Evolutionary conservation across 37 sponge, comb jelly and placozoan genomes (phyloP), one percentile per base, ranked within the genome.

Genomic region (Ephydatia muelleri): DNA sequence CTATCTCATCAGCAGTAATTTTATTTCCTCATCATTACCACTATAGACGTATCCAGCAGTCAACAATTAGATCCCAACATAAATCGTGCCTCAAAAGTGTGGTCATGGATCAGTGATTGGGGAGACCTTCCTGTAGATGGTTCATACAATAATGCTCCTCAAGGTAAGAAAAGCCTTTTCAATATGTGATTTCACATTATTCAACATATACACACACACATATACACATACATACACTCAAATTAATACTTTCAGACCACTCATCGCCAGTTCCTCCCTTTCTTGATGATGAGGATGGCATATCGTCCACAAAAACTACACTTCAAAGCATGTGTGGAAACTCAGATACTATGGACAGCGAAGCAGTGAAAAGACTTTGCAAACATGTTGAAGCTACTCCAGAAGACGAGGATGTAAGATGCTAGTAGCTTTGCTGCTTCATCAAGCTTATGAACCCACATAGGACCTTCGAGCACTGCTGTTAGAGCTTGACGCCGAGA

Each of bases 381-480:
- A 49, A 34, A 23, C 82, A 82, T 69, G 77, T 73, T 23, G 22
- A 76, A 5, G 70, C 78, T 70, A 33, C 29, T 57, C 28, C 49
- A 25, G 85, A 84, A 33, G 81, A 86, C 30, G 43, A 80, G 34
- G 30, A 86, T 67, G 87, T 86, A 48, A 23, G 23, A 68, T 78
- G 49, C 34, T 49, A 34, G 33, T 9, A 9, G 1, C 0, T 80
- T 25, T 80, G 68, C 49, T 6, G 26, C 28, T 12, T 38, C 6
- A 28, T 9, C n/a, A 5, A 8, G 65, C 71, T 70, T 27, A 70
- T 30, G n/a, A 27, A 78, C 29, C 26, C 3, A 26, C 49, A 16
- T 49, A 88, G 88, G 88, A 88, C 49, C 64, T 88, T 72, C 43
- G 82, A 22, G 78, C 83, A 28, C 38, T 88, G 5, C 69, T 88